Evolutionary conservation across 2,888 invertebrate genomes (phyloP).

Genomic region (Rhorus exstirpatorius): DNA sequence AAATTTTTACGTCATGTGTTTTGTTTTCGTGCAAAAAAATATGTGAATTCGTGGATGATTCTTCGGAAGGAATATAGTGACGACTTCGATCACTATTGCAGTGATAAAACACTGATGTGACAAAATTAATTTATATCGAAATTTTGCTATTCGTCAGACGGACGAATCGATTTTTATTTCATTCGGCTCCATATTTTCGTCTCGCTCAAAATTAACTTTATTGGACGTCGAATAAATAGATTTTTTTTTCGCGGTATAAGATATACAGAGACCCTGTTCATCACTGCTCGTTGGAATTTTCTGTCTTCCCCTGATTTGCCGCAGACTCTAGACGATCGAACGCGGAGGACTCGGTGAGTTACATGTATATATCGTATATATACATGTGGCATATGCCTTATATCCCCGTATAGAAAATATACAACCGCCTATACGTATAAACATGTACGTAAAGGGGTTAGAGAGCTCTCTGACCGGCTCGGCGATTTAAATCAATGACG

Average conservation of each 20-base stretch:
- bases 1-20: neutral
- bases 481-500: constrained; percentile 84
- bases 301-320: neutral
- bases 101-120: neutral
- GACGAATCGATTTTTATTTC: neutral
- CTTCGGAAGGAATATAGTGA: too few species aligned
- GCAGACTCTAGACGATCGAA: constrained; percentile 11
- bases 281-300: constrained; percentile 26
- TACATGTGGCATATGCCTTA: constrained; percentile 11
- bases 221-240: constrained; percentile 9
- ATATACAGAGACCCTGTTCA: neutral
- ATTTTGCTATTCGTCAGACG: neutral
- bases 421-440: constrained; percentile 27
- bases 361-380: constrained; percentile 14
- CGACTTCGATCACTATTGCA: neutral
- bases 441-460: constrained; percentile 75
- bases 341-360: constrained; percentile 5
- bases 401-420: constrained; percentile 13
- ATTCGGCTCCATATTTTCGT: neutral
- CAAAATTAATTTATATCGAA: neutral
- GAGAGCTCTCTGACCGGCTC: constrained; percentile 73
- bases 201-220: neutral
- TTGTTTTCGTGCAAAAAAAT: neutral
- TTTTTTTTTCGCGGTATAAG: neutral
- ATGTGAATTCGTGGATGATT: too few species aligned